A percentile compares a stretch with the other conserved stretches of the same genome.
These are phyloP conservation scores for Australoheros facetus DNA, from an alignment of 2,797 vertebrate species.

Conservation along the genomic window DNA sequence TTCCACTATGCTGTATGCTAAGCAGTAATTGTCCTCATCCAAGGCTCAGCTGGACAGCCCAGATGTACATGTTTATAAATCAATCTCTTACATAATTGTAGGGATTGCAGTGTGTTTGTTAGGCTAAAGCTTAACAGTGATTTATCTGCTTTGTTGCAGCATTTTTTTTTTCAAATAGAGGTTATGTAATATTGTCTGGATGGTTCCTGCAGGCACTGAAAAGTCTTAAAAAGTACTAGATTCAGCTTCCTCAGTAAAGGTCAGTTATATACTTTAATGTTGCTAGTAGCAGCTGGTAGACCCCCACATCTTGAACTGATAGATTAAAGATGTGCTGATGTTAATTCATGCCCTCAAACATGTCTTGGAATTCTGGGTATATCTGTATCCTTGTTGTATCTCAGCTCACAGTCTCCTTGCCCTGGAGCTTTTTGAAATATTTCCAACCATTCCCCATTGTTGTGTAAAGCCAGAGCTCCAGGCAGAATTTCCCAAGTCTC, in stretches of 20 bases:
- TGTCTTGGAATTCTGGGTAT: neutral
- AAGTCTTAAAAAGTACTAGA: neutral
- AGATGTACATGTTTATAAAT: conserved; percentile 33
- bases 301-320: neutral
- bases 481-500: neutral
- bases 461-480: neutral
- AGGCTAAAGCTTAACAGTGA: conserved; percentile 10
- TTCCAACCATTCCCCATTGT: neutral
- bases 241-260: neutral
- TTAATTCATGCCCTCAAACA: neutral
- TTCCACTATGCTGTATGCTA: neutral
- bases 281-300: neutral
- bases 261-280: neutral
- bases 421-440: neutral
- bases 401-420: neutral
- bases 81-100: conserved; percentile 28
- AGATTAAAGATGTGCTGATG: neutral
- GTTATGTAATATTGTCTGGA: conserved; percentile 19
- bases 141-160: conserved; percentile 31
- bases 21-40: conserved; percentile 25
- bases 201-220: neutral
- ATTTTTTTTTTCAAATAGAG: conserved; percentile 31
- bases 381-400: neutral
- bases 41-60: conserved; percentile 5
- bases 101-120: neutral